Conservation (phyloP, 2,797 vertebrate genomes). For the Gambelia wislizenii region DNA sequence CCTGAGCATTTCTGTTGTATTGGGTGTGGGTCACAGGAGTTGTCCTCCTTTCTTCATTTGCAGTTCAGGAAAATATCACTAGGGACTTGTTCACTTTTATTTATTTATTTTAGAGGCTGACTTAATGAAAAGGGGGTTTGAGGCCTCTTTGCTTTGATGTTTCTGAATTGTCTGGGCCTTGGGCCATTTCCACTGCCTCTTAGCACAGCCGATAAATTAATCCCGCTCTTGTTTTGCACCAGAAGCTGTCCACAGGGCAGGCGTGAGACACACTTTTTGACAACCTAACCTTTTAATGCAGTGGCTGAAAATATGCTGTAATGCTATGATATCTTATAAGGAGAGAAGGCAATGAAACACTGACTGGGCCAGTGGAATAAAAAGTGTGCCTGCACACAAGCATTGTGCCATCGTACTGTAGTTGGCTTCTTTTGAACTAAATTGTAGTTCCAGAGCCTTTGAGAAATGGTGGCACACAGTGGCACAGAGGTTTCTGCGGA, state of each 20-base stretch:
- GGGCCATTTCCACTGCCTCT: neutral
- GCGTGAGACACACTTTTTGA: neutral
- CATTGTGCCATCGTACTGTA: too few species aligned
- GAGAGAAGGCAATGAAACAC: neutral
- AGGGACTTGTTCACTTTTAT: neutral
- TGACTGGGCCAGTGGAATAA: neutral
- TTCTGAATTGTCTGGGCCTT: neutral
- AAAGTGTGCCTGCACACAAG: neutral
- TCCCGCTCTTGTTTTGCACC: neutral
- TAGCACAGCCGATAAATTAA: neutral
- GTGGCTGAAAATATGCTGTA: neutral
- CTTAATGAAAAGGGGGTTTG: neutral
- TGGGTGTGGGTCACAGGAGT: neutral
- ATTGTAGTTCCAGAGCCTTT: neutral
- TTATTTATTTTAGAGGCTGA: neutral
- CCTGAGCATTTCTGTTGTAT: neutral
- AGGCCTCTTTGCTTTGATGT: constrained; percentile 5
- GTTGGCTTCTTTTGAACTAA: neutral
- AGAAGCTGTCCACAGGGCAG: neutral
- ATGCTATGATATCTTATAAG: neutral
- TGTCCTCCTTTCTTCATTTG: neutral
- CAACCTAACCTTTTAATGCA: neutral
- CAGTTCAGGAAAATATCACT: neutral
- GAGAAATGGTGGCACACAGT: neutral
- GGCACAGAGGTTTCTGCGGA: neutral